Evolutionary conservation across 2,113 vertebrate species (phyloP).

Genomic region (Turdus rufiventris): DNA sequence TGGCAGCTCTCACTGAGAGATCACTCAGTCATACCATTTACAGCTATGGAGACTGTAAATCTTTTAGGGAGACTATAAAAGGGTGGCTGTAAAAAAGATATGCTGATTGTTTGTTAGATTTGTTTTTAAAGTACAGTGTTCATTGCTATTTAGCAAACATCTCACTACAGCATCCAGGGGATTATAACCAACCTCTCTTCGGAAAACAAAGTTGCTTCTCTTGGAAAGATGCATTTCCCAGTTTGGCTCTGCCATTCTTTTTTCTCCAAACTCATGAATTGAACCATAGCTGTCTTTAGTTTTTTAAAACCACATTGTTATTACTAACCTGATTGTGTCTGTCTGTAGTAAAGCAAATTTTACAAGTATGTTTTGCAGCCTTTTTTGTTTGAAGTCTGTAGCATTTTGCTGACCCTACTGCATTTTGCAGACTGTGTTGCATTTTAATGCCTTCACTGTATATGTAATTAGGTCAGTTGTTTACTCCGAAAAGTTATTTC

Average conservation of each 20-base stretch:
- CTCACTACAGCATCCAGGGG: background rate
- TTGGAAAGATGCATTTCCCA: background rate
- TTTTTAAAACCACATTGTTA: background rate
- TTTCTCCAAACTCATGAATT: background rate
- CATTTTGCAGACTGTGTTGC: background rate
- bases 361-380: background rate
- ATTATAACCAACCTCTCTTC: background rate
- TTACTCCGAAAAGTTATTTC: slow-evolving; percentile 50
- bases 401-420: background rate
- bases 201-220: background rate
- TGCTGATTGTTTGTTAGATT: slow-evolving; percentile 23
- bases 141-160: slow-evolving; percentile 9
- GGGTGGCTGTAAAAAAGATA: background rate
- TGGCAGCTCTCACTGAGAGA: slow-evolving; percentile 48
- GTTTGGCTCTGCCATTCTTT: background rate
- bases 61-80: slow-evolving; percentile 17
- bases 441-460: slow-evolving; percentile 38
- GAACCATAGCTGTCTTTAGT: background rate
- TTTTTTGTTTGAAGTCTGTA: background rate
- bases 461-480: slow-evolving; percentile 52
- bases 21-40: slow-evolving; percentile 47
- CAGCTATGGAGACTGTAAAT: slow-evolving; percentile 34
- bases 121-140: background rate
- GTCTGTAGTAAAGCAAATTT: background rate
- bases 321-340: background rate